Evolutionary conservation across 2,888 invertebrate genomes (phyloP), one percentile per base, ranked within the genome.

Genomic region (Synergus laeviventris): DNA sequence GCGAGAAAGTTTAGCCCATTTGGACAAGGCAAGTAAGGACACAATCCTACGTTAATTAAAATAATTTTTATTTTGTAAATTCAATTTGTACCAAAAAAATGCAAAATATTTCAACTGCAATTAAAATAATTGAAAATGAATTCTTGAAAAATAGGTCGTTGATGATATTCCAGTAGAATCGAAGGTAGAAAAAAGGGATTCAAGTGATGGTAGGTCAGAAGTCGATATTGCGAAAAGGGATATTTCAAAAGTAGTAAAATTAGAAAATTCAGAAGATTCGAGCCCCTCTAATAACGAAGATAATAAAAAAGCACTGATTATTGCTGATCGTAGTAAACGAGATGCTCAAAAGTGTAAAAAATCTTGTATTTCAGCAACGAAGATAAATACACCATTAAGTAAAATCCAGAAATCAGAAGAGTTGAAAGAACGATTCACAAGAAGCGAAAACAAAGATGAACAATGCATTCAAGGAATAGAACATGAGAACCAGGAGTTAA

Each of bases 111-210:
- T 1, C 16, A 42, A 73, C 45, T 12, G 1, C 16, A 42, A 12
- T 21, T 5, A 2, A 14, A 39, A 12, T 39, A 18, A 45, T 11
- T 8, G 2, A 11, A 45, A 45, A 21, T 45, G 8, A 24, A 21
- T 38, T 31, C 8, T 24, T 45, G 18, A 45, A 3, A 4, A 24
- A 70, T 24, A 70, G 21, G 74, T 76, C 14, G 39, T 16, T 8
- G 78, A 21, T 42, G 61, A 73, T 49, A n/a, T 78, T 2, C 78
- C 76, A 49, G 74, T 78, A 24, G 78, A 78, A 59, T 62, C 76
- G 16, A 73, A 76, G 42, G 49, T 73, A 14, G 77, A 74, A 24
- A 76, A 76, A 49, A 61, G 73, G 54, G 74, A 76, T 39, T 60
- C 74, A 12, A 74, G 49, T n/a, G 70, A 77, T 16, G 45, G 45